phyloP scores from a whole-genome alignment of 2,797 vertebrate species.

The Borostomias antarcticus region DNA sequence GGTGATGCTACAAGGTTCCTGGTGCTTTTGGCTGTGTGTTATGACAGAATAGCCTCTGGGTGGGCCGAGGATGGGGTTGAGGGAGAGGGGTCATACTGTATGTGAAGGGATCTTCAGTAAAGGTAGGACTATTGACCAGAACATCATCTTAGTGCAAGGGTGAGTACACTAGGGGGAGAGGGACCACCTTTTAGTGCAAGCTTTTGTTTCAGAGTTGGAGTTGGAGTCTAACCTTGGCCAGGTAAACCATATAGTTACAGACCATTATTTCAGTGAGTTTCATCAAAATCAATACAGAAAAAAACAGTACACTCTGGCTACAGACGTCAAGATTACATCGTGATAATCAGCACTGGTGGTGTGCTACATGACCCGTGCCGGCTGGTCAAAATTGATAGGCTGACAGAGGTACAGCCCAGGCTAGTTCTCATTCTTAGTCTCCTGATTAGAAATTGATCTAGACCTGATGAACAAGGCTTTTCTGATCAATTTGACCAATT shows the following conservation, averaged over 20 bases:
- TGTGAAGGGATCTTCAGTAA: neutral
- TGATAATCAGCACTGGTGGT: too few relatives aligned
- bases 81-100: neutral
- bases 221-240: neutral
- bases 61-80: neutral
- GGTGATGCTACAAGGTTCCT: neutral
- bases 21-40: constrained; percentile 5
- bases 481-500: constrained; percentile 5
- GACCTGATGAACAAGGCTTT: constrained; percentile 27
- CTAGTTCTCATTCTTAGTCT: constrained; percentile 20
- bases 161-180: neutral
- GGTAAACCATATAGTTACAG: neutral
- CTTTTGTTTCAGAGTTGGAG: neutral
- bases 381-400: too few relatives aligned
- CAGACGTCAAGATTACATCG: too few relatives aligned
- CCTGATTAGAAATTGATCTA: constrained; percentile 62
- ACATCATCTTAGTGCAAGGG: neutral
- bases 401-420: neutral
- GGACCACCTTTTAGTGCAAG: too few relatives aligned
- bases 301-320: too few relatives aligned
- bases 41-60: constrained; percentile 1
- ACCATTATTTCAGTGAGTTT: neutral
- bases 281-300: too few relatives aligned
- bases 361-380: too few relatives aligned
- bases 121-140: neutral